phyloP scores from a whole-genome alignment of 2,888 invertebrate species.

The Ochlodes sylvanus region DNA sequence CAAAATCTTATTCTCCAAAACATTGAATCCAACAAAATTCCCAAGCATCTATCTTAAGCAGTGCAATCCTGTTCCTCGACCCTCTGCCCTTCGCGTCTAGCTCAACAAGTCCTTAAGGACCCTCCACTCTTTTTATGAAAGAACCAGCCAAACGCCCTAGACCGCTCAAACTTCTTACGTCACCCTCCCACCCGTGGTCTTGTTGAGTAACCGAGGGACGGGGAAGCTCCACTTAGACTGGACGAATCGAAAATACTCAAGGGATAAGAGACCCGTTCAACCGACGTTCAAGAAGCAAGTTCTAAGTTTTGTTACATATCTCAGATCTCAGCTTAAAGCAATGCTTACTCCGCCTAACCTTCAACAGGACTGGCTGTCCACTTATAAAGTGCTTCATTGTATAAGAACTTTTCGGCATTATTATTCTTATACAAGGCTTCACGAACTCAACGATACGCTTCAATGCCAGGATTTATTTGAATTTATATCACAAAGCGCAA shows the following conservation, averaged over 20 bases:
- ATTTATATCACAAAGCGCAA: constrained; percentile 39
- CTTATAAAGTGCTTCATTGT: constrained; percentile 26
- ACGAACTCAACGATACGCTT: constrained; percentile 26
- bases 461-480: constrained; percentile 36
- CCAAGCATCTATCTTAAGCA: constrained; percentile 35
- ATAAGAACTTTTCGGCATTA: constrained; percentile 26
- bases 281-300: constrained; percentile 38
- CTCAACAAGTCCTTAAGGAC: constrained; percentile 70
- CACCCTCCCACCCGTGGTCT: constrained; percentile 10
- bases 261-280: constrained; percentile 41
- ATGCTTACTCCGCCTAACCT: constrained; percentile 37
- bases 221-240: constrained; percentile 36
- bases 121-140: constrained; percentile 70
- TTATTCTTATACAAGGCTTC: constrained; percentile 20
- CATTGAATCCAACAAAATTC: constrained; percentile 27
- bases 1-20: constrained; percentile 14
- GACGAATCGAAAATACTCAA: constrained; percentile 39
- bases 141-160: constrained; percentile 57
- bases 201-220: constrained; percentile 11
- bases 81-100: constrained; percentile 77
- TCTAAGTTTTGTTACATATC: constrained; percentile 40
- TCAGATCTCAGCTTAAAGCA: constrained; percentile 39
- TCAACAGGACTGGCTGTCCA: constrained; percentile 23
- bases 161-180: constrained; percentile 46
- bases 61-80: constrained; percentile 48